Base-by-base conservation (phyloP, 2,888 invertebrate species). In the Drosophila peninsularis region DNA sequence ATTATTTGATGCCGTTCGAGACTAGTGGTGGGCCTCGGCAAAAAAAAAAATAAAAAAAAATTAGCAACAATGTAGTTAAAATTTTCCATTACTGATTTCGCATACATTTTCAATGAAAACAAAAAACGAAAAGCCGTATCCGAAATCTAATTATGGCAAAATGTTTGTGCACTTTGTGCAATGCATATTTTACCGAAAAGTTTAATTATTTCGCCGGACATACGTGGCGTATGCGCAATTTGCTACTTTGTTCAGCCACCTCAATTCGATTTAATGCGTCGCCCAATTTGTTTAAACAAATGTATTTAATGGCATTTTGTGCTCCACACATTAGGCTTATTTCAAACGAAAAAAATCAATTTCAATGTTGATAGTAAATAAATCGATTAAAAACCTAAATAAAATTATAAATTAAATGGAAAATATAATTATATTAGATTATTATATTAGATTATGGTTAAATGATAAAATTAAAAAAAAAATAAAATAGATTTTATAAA, bases 241-340 rank as follows among this genome's bases (percentile, higher is more conserved):
- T 65, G 37, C 36, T 39, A 64, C 36, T 42, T 64, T 41, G n/a
- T 14, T 17, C 64, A 27, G 19, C 32, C 50, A 65, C 66, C 64
- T 45, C 44, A 72, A 57, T 62, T 50, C 57, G 39, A 61, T 74
- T 74, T 57, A 57, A 56, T 47, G 42, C 19, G 49, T 50, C 73
- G 37, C 44, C 34, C 32, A 39, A 68, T 68, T 74, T 61, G 55
- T 68, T 55, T 39, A 75, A 61, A 30, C 55, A 73, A 73, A 55
- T 55, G 44, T 50, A 39, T 39, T 44, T 54, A 53, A 3, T 21
- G 34, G 21, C n/a, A 3, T 27, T 30, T 41, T 41, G 7, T 54
- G 34, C 1, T 34, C 11, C 32, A 11, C 32, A 32, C 32, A 32
- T 11, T 32, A 32, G 11, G 32, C 32, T 4, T 34, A 34, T 34